phyloP scores from a whole-genome alignment of 2,113 vertebrate species.

The Panurus biarmicus region DNA sequence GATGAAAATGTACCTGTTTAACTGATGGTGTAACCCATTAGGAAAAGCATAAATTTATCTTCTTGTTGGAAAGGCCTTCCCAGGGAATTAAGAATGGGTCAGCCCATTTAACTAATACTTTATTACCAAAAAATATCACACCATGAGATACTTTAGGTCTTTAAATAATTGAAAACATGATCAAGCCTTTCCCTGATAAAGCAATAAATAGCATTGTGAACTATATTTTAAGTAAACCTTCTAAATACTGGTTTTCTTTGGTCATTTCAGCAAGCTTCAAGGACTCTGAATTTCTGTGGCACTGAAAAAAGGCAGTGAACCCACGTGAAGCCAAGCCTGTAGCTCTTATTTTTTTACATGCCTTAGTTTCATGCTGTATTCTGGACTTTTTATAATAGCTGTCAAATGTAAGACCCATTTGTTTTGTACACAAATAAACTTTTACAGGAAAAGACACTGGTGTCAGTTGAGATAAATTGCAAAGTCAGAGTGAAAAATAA shows the following conservation, averaged over 20 bases:
- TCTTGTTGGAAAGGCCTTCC: neutral
- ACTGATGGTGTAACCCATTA: neutral
- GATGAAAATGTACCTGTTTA: neutral
- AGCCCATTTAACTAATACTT: too few species aligned
- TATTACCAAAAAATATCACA: too few species aligned
- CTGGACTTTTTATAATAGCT: neutral
- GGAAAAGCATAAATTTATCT: neutral
- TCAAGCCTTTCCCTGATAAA: neutral
- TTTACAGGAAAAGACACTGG: neutral
- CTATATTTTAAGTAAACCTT: neutral
- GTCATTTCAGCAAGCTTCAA: slow-evolving; percentile 77
- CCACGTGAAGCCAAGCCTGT: neutral
- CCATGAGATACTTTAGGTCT: neutral
- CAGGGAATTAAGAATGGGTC: neutral
- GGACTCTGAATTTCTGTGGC: slow-evolving; percentile 58
- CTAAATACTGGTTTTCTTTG: neutral
- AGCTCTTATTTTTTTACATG: neutral
- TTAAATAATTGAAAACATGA: neutral
- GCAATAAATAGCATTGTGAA: neutral
- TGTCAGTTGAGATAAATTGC: neutral
- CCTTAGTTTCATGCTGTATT: neutral
- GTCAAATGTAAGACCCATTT: neutral
- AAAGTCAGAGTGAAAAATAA: neutral
- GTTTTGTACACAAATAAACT: neutral
- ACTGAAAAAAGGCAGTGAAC: neutral